phyloP scores from a whole-genome alignment of 30 jellyfish, hydroid and myxozoan species.

The Pseudorhiza aurosa region DNA sequence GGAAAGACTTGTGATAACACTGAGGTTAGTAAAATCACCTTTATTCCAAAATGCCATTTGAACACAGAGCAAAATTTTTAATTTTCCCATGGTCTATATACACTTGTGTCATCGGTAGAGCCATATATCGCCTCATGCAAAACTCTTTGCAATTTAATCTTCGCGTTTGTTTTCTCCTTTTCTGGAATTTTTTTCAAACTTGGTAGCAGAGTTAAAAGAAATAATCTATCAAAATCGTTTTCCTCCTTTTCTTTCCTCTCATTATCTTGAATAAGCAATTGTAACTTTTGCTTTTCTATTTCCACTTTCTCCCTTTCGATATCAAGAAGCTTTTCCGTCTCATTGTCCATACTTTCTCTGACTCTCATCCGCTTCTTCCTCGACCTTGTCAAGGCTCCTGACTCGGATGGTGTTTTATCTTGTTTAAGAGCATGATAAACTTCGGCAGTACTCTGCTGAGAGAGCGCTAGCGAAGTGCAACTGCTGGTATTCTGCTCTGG shows the following conservation, averaged over 20 bases:
- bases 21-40: neutral
- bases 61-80: too few species aligned
- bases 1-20: conserved; percentile 7
- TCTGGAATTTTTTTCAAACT: conserved; percentile 5
- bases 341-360: neutral
- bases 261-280: conserved; percentile 1
- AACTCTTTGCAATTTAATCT: neutral
- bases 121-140: conserved; percentile 32
- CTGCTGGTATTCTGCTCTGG: too few species aligned
- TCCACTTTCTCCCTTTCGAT: conserved; percentile 17
- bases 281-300: conserved; percentile 17
- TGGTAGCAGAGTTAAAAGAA: conserved; percentile 13
- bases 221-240: conserved; percentile 3
- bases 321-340: neutral
- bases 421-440: too few species aligned
- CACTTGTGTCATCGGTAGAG: too few species aligned
- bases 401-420: too few species aligned
- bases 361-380: too few species aligned
- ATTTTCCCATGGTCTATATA: too few species aligned
- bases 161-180: neutral
- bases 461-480: too few species aligned
- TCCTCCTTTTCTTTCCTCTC: conserved; percentile 30
- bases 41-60: too few species aligned
- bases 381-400: too few species aligned
- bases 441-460: too few species aligned